These are phyloP conservation scores for Oryzias javanicus DNA, from an alignment of 2,113 vertebrate genomes.

Conservation along the genomic window DNA sequence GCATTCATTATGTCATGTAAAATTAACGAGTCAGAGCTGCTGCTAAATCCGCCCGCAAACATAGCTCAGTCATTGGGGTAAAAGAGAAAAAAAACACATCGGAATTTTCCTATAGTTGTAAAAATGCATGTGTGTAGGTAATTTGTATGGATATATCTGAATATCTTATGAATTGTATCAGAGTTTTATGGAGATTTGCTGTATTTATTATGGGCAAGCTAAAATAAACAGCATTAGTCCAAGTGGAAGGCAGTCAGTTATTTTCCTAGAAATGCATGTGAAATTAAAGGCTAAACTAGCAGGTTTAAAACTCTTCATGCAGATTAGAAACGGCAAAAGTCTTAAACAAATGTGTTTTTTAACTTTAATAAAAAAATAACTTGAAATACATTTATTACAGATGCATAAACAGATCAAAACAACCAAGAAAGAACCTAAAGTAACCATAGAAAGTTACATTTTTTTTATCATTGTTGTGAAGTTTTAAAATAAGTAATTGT, in stretches of 20 bases:
- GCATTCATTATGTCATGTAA: slow-evolving; percentile 49
- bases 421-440: too few species aligned
- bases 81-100: neutral
- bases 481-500: too few species aligned
- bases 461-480: too few species aligned
- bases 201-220: neutral
- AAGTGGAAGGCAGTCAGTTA: neutral
- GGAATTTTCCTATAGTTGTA: neutral
- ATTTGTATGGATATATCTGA: neutral
- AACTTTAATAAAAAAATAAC: too few species aligned
- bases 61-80: slow-evolving; percentile 3
- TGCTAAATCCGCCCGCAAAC: slow-evolving; percentile 38
- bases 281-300: too few species aligned
- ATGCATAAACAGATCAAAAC: too few species aligned
- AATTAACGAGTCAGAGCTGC: slow-evolving; percentile 44
- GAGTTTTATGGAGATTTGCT: neutral
- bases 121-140: neutral
- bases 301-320: too few species aligned
- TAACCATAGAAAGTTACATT: too few species aligned
- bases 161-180: neutral
- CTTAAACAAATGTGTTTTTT: too few species aligned
- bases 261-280: too few species aligned
- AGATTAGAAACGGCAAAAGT: too few species aligned
- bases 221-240: neutral
- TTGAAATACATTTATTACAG: too few species aligned